These are phyloP conservation scores for Cheilosia scutellata DNA, from an alignment of 2,888 invertebrate species.

Conservation along the genomic window DNA sequence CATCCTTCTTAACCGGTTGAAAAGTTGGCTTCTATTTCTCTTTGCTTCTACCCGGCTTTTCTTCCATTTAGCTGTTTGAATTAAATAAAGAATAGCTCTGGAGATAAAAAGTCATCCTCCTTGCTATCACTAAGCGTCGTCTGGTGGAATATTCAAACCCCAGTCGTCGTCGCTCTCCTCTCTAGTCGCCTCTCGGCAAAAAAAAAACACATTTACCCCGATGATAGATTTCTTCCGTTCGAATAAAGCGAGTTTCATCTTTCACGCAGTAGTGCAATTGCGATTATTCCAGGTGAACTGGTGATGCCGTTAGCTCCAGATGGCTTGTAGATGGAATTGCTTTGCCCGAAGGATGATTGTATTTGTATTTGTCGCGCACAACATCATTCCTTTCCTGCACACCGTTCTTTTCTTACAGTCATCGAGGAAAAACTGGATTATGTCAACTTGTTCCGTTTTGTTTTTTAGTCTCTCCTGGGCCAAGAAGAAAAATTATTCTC, in stretches of 20 bases:
- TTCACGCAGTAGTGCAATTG: conserved; percentile 67
- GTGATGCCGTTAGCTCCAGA: conserved; percentile 27
- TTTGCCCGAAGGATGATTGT: conserved; percentile 44
- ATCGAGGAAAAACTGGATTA: conserved; percentile 49
- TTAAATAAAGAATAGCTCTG: conserved; percentile 52
- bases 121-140: conserved; percentile 22
- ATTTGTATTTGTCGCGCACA: conserved; percentile 53
- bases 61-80: conserved; percentile 40
- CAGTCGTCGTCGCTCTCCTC: neutral
- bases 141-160: neutral
- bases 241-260: conserved; percentile 63
- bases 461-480: neutral
- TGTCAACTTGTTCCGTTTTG: conserved; percentile 37
- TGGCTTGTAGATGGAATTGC: conserved; percentile 28
- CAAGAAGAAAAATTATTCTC: conserved; percentile 9
- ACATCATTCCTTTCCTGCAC: neutral
- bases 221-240: conserved; percentile 71
- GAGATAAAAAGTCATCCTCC: conserved; percentile 51
- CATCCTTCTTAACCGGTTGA: conserved; percentile 25
- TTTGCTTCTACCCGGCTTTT: conserved; percentile 39
- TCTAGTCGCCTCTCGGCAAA: neutral
- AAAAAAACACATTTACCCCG: conserved; percentile 51
- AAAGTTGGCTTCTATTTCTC: conserved; percentile 52
- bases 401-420: neutral
- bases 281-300: conserved; percentile 60